These are phyloP conservation scores for Phodopus roborovskii DNA, from an alignment of 2,113 vertebrate species.

Conservation along the genomic window DNA sequence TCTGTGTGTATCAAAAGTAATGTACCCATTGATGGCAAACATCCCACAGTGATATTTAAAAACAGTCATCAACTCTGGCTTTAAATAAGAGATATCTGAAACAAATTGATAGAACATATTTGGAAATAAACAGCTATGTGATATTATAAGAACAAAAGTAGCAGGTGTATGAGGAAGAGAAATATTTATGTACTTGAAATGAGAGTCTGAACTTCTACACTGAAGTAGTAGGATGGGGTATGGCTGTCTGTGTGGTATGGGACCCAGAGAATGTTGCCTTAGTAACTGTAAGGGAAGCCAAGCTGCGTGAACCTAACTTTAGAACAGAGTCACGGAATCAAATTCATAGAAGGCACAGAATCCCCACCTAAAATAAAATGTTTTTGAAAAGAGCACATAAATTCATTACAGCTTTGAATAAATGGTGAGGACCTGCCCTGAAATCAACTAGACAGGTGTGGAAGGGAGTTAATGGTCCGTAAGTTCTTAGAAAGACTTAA, in stretches of 20 bases:
- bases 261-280: not conserved
- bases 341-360: not conserved
- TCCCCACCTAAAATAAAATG: too few relatives aligned
- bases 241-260: too few relatives aligned
- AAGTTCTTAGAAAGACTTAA: not conserved
- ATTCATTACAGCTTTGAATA: not conserved
- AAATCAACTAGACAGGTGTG: not conserved
- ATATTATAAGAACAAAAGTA: not conserved
- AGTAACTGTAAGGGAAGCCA: not conserved
- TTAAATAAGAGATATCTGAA: not conserved
- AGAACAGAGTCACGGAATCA: not conserved
- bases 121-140: not conserved
- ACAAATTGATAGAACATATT: not conserved
- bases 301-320: not conserved
- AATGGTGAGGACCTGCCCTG: not conserved
- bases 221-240: not conserved
- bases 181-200: not conserved
- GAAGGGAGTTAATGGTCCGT: not conserved
- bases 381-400: not conserved
- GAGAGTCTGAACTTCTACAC: not conserved
- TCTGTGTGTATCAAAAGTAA: not conserved
- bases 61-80: not conserved
- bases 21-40: not conserved
- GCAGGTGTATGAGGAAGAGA: not conserved
- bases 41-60: not conserved